A percentile compares a stretch with the other conserved stretches of the same genome.
These are phyloP conservation scores for Xenus cinereus DNA, from an alignment of 2,113 vertebrate genomes.

Conservation along the genomic window DNA sequence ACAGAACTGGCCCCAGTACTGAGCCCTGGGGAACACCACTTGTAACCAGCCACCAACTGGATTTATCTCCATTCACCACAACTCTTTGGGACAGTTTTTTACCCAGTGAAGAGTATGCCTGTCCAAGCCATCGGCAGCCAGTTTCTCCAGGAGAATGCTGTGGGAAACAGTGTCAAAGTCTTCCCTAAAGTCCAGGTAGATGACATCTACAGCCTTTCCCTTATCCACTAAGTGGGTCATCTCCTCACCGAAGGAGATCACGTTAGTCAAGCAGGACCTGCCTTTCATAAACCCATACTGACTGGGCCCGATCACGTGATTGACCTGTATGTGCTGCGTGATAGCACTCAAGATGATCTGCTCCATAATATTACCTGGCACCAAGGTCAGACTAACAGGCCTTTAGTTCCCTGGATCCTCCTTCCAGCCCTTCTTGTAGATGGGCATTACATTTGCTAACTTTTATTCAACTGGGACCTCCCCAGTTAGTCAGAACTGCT, in stretches of 20 bases:
- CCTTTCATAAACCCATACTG: neutral
- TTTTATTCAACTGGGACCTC: neutral
- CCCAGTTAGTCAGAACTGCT: neutral
- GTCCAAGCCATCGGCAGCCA: neutral
- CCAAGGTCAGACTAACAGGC: neutral
- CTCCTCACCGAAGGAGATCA: neutral
- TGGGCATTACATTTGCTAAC: neutral
- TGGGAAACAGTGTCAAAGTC: neutral
- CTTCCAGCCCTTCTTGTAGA: neutral
- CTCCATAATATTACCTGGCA: neutral
- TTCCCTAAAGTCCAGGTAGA: neutral
- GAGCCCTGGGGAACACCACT: neutral
- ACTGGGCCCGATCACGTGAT: neutral
- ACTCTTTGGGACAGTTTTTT: neutral
- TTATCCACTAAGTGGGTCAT: neutral
- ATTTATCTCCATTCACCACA: neutral
- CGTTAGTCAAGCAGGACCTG: neutral
- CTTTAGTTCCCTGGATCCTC: neutral
- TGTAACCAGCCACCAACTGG: neutral
- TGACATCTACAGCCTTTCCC: neutral
- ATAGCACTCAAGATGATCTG: neutral
- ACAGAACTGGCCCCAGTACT: neutral
- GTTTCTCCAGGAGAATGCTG: neutral
- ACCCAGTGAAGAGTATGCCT: neutral
- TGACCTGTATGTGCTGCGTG: neutral